These are phyloP conservation scores for Meloidogyne exigua DNA, from an alignment of 1,140 invertebrate genomes.

Conservation along the genomic window DNA sequence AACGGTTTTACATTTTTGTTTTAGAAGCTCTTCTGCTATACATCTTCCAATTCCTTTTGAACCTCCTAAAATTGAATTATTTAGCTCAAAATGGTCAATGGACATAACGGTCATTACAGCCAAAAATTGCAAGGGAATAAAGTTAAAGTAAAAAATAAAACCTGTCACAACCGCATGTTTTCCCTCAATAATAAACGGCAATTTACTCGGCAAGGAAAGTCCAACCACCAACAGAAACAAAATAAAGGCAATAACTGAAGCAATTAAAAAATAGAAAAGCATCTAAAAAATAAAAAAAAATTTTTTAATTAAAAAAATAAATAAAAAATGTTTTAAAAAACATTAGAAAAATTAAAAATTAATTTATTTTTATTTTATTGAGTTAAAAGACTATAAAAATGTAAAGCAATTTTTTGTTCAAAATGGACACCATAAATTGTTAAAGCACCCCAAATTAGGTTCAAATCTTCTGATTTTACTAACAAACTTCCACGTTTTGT, in stretches of 20 bases:
- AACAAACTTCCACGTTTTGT: conserved; percentile 21
- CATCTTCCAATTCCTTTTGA: conserved; percentile 90
- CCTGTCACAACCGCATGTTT: conserved; percentile 53
- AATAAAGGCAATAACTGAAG: conserved; percentile 1
- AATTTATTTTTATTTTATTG: background rate
- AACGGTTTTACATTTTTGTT: conserved; percentile 76
- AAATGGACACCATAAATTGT: conserved; percentile 37
- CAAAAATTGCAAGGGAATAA: no score
- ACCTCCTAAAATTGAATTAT: conserved; percentile 71
- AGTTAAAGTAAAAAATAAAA: no score
- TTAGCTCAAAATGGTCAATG: no score
- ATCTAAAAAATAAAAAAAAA: conserved; percentile 13
- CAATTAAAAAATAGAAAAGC: conserved; percentile 20
- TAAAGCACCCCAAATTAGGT: conserved; percentile 37
- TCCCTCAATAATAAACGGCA: conserved; percentile 38
- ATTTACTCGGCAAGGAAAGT: conserved; percentile 22
- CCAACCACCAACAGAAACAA: conserved; percentile 9
- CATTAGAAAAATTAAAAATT: conserved; percentile 11
- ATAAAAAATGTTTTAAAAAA: background rate
- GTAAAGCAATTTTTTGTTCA: conserved; percentile 32
- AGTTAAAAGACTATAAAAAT: conserved; percentile 24
- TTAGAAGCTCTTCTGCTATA: conserved; percentile 75
- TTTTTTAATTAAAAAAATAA: background rate
- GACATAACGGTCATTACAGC: no score
- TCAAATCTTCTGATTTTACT: conserved; percentile 19